A percentile compares a stretch with the other conserved stretches of the same genome.
Evolutionary conservation across 2,888 invertebrate species (phyloP).

Genomic region (Chrysolina americana): DNA sequence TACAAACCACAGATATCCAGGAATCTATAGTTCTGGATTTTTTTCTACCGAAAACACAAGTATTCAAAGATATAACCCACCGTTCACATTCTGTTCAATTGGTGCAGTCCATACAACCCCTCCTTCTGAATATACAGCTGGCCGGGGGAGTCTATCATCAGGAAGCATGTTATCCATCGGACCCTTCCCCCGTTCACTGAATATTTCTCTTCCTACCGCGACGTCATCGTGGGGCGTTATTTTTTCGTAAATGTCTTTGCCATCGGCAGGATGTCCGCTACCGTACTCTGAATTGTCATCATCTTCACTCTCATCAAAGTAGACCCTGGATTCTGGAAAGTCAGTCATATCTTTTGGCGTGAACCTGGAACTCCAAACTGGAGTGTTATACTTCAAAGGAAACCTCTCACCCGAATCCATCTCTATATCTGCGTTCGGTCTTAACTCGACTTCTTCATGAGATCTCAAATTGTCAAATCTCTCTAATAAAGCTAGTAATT

Average conservation of each 20-base stretch:
- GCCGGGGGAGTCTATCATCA: conserved; percentile 38
- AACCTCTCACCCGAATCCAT: conserved; percentile 60
- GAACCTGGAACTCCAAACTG: conserved; percentile 69
- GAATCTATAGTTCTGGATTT: too few species aligned
- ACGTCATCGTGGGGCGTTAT: conserved; percentile 21
- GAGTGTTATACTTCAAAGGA: conserved; percentile 68
- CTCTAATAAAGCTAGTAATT: conserved; percentile 54
- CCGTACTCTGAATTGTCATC: conserved; percentile 61
- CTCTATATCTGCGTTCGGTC: conserved; percentile 38
- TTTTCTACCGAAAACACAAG: too few species aligned
- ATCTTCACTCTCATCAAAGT: conserved; percentile 71
- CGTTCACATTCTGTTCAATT: conserved; percentile 40
- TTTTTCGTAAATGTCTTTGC: conserved; percentile 44
- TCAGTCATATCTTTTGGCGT: conserved; percentile 47
- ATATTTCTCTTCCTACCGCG: conserved; percentile 33
- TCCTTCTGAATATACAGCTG: conserved; percentile 76
- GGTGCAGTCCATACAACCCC: conserved; percentile 68
- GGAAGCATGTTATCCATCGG: neutral
- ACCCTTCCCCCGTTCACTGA: conserved; percentile 41
- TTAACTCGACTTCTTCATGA: conserved; percentile 36
- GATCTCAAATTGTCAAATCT: conserved; percentile 51
- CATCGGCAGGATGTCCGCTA: conserved; percentile 57
- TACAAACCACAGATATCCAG: too few species aligned
- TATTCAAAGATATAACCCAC: conserved; percentile 21
- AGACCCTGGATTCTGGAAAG: conserved; percentile 73